These are phyloP conservation scores for Gallinago jamesoni DNA, from an alignment of 2,113 vertebrate genomes.

Conservation along the genomic window DNA sequence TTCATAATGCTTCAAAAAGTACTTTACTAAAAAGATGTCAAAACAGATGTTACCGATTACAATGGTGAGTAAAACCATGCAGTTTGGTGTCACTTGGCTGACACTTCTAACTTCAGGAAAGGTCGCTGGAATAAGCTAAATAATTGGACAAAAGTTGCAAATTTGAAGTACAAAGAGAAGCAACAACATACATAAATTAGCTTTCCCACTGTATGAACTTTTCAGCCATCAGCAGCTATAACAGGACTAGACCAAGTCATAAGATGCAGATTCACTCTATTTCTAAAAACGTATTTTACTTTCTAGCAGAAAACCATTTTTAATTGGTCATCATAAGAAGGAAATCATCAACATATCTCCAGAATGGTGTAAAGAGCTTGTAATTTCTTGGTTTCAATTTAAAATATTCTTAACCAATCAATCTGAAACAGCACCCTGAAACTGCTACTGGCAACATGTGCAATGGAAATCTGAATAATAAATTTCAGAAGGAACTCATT, in stretches of 20 bases:
- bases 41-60: background rate
- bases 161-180: background rate
- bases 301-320: background rate
- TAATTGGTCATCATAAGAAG: background rate
- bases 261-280: background rate
- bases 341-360: background rate
- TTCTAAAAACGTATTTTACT: background rate
- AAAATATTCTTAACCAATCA: background rate
- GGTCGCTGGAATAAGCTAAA: background rate
- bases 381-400: background rate
- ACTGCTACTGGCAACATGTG: background rate
- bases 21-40: background rate
- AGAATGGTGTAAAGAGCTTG: background rate
- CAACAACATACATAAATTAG: background rate
- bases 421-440: background rate
- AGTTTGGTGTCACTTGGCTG: background rate
- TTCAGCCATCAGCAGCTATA: background rate
- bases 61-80: background rate
- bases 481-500: background rate
- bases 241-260: background rate
- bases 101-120: background rate
- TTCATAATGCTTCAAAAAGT: background rate
- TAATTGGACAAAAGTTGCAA: background rate
- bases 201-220: background rate
- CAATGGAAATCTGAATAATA: background rate